These are phyloP conservation scores for Geotrypetes seraphini DNA, from an alignment of 2,797 vertebrate genomes.

Conservation along the genomic window DNA sequence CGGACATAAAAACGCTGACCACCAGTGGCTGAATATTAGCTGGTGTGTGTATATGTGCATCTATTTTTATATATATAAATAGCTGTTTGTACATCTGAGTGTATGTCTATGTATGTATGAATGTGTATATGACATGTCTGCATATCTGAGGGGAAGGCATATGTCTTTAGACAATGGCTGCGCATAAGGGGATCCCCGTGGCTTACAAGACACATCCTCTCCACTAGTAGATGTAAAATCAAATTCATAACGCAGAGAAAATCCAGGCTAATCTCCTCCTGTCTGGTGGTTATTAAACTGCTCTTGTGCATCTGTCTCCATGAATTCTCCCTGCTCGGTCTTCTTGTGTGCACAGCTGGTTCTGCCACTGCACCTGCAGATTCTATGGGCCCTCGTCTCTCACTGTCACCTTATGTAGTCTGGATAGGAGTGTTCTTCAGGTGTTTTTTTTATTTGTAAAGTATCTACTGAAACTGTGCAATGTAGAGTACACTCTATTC, in stretches of 20 bases:
- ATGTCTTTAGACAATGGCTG: too few relatives aligned
- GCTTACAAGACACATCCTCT: conserved; percentile 21
- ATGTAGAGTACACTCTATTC: background rate
- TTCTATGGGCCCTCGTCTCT: conserved; percentile 12
- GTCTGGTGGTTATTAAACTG: conserved; percentile 35
- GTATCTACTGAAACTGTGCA: background rate
- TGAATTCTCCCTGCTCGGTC: conserved; percentile 42
- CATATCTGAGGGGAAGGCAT: too few relatives aligned
- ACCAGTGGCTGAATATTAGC: too few relatives aligned
- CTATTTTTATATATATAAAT: too few relatives aligned
- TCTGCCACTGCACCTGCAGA: conserved; percentile 45
- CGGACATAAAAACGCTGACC: too few relatives aligned
- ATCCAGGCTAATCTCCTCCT: conserved; percentile 46
- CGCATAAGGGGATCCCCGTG: too few relatives aligned
- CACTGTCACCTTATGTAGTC: conserved; percentile 3
- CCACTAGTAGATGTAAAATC: conserved; percentile 32
- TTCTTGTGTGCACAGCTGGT: conserved; percentile 48
- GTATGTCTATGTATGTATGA: too few relatives aligned
- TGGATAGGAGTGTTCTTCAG: conserved; percentile 10
- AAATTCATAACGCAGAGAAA: conserved; percentile 46
- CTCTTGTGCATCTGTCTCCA: conserved; percentile 45
- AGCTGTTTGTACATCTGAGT: too few relatives aligned
- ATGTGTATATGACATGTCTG: too few relatives aligned
- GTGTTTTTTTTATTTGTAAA: conserved; percentile 27
- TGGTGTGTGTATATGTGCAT: too few relatives aligned